Percentiles rank a stretch among this genome's conserved stretches.
phyloP scores from a whole-genome alignment of 2,113 vertebrate genomes.

The Heloderma charlesbogerti region DNA sequence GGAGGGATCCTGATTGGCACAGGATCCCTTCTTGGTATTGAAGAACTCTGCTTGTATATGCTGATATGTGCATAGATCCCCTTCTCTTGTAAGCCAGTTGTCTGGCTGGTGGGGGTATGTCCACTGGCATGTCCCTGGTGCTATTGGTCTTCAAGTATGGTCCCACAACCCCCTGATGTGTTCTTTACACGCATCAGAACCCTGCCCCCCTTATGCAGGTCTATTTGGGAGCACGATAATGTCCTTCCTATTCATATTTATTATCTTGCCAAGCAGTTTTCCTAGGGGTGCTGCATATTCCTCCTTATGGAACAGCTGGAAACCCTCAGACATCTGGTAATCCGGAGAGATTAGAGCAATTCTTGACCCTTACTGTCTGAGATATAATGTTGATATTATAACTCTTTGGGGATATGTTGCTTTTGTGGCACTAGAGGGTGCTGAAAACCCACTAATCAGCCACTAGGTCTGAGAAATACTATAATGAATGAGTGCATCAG shows the following conservation, averaged over 20 bases:
- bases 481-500: neutral
- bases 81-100: no score
- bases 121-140: no score
- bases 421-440: slow-evolving; percentile 26
- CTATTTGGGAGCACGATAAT: neutral
- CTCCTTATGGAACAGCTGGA: neutral
- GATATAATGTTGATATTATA: neutral
- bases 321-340: neutral
- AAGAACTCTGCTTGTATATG: no score
- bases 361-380: neutral
- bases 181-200: neutral
- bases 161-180: neutral
- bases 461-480: neutral
- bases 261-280: neutral
- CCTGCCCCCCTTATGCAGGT: neutral
- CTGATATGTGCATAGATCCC: neutral
- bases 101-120: neutral
- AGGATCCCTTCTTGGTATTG: no score
- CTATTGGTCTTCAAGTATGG: no score
- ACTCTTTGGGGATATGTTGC: neutral
- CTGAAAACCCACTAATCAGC: neutral
- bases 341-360: neutral
- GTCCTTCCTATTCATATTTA: neutral
- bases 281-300: neutral
- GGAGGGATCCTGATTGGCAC: no score